A percentile compares a stretch with the other conserved stretches of the same genome.
Conservation (phyloP, 2,888 invertebrate species). For the Malacosoma neustria region DNA sequence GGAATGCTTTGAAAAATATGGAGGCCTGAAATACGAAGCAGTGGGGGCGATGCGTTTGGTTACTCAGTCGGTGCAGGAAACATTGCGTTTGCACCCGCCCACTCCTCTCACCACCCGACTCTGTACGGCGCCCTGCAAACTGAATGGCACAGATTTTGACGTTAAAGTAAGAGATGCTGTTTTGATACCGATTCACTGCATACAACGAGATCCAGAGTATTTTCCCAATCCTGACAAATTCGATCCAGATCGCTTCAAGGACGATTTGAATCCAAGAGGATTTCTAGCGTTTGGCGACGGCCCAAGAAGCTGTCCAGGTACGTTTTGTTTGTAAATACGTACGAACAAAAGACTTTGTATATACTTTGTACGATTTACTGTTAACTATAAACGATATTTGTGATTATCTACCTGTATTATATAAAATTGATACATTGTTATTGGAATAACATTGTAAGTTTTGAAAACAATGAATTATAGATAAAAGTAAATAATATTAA, state of each 20-base stretch:
- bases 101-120: slow-evolving; percentile 58
- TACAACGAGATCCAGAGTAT: slow-evolving; percentile 50
- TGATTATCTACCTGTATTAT: neutral
- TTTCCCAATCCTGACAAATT: slow-evolving; percentile 59
- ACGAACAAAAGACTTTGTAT: neutral
- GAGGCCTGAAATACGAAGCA: slow-evolving; percentile 53
- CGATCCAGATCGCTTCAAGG: slow-evolving; percentile 51
- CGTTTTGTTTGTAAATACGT: slow-evolving; percentile 11
- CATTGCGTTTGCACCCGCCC: slow-evolving; percentile 56
- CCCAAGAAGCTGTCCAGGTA: slow-evolving; percentile 63
- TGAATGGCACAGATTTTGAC: slow-evolving; percentile 38
- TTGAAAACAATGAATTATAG: neutral
- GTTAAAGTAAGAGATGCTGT: slow-evolving; percentile 48
- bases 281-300: slow-evolving; percentile 63
- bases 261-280: slow-evolving; percentile 41
- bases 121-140: slow-evolving; percentile 48
- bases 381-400: neutral
- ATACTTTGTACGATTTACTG: neutral
- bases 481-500: neutral
- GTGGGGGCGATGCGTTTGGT: slow-evolving; percentile 49
- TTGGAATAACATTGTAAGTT: slow-evolving; percentile 1
- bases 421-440: neutral
- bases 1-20: slow-evolving; percentile 37
- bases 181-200: slow-evolving; percentile 53
- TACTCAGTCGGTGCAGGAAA: slow-evolving; percentile 43